These are phyloP conservation scores for Agriotes lineatus DNA, from an alignment of 2,888 invertebrate species.

Conservation along the genomic window DNA sequence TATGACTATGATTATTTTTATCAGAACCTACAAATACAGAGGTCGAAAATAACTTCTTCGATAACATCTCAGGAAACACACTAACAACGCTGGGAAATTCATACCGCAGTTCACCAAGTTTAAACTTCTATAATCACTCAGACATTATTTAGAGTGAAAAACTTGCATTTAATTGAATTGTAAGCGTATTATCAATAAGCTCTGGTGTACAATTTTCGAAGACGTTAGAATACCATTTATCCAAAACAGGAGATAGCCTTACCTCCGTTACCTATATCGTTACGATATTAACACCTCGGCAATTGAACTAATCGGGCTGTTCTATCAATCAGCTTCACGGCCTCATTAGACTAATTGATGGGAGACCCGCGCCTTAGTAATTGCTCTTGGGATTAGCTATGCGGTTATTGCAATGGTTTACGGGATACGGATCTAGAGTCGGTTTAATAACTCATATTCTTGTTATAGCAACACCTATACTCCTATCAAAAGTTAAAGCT, in stretches of 20 bases:
- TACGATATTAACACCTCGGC: slow-evolving; percentile 50
- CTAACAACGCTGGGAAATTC: too few relatives aligned
- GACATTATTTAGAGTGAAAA: too few relatives aligned
- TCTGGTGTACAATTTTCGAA: too few relatives aligned
- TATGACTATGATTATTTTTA: too few relatives aligned
- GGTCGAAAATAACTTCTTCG: too few relatives aligned
- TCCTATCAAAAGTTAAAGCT: background rate
- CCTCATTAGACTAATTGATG: slow-evolving; percentile 63
- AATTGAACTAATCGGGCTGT: slow-evolving; percentile 53
- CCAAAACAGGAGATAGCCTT: slow-evolving; percentile 5
- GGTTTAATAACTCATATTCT: slow-evolving; percentile 49
- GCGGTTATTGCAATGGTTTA: slow-evolving; percentile 59
- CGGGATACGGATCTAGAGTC: slow-evolving; percentile 51
- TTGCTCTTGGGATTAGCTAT: slow-evolving; percentile 61
- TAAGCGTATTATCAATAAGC: too few relatives aligned
- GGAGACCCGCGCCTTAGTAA: slow-evolving; percentile 61
- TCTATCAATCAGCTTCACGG: slow-evolving; percentile 60
- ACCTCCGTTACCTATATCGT: slow-evolving; percentile 45
- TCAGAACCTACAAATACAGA: too few relatives aligned
- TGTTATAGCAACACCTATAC: background rate
- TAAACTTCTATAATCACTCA: too few relatives aligned
- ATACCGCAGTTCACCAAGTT: too few relatives aligned
- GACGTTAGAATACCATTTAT: background rate
- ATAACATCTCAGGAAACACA: too few relatives aligned
- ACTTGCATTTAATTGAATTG: too few relatives aligned